phyloP scores from a whole-genome alignment of 2,113 vertebrate species.

The Baryphthengus martii region DNA sequence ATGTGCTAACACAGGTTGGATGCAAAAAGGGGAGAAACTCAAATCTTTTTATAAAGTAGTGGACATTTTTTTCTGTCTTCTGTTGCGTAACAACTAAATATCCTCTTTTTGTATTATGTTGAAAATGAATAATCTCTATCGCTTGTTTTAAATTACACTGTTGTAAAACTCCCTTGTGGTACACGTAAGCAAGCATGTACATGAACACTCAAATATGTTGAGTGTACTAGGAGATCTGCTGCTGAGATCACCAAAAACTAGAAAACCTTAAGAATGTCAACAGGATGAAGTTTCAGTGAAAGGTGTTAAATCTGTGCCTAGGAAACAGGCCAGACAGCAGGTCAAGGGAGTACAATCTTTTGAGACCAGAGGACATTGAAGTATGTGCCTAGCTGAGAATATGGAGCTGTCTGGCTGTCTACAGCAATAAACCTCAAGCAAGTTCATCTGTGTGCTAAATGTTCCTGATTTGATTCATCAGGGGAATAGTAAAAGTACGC shows the following conservation, averaged over 20 bases:
- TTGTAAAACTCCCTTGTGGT: not conserved
- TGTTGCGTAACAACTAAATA: not conserved
- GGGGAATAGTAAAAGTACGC: not conserved
- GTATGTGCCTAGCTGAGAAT: not conserved
- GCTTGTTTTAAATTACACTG: not conserved
- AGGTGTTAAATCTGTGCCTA: not conserved
- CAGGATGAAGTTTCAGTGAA: not conserved
- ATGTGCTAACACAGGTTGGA: not conserved
- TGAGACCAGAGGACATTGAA: not conserved
- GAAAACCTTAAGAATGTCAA: not conserved
- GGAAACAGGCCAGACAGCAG: rapidly evolving
- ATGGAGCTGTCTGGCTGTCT: not conserved
- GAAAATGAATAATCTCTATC: not conserved
- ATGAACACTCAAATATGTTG: not conserved
- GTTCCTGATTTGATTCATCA: not conserved
- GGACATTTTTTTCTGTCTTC: not conserved
- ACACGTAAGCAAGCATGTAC: not conserved
- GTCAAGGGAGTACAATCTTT: not conserved
- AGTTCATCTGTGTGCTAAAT: not conserved
- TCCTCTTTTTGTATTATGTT: not conserved
- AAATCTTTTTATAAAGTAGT: not conserved
- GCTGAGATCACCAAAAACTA: not conserved
- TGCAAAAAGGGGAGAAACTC: not conserved
- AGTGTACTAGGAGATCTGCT: not conserved
- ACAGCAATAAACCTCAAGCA: not conserved